Evolutionary conservation across 2,888 invertebrate species (phyloP).

Genomic region (Mesoligia furuncula): DNA sequence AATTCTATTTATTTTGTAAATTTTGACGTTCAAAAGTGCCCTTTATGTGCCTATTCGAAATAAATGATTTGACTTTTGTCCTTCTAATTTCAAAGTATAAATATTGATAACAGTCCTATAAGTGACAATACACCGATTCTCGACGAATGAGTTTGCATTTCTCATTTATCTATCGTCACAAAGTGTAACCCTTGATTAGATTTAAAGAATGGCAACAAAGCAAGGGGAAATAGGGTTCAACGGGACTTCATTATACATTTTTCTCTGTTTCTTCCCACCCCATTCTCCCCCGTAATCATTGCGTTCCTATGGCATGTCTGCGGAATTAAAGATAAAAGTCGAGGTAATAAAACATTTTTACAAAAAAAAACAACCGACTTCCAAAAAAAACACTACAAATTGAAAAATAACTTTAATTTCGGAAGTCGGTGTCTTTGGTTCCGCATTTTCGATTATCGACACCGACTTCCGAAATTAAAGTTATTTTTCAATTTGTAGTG

Average conservation of each 20-base stretch:
- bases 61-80: not conserved
- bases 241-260: constrained; percentile 83
- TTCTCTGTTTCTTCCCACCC: constrained; percentile 75
- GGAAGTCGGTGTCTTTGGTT: no score
- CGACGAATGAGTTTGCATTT: constrained; percentile 33
- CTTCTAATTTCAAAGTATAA: not conserved
- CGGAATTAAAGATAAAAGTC: constrained; percentile 82
- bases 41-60: not conserved
- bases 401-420: no score
- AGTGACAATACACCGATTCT: not conserved
- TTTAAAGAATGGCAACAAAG: constrained; percentile 80
- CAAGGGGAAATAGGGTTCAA: constrained; percentile 73
- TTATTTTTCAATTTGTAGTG: no score
- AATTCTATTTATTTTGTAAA: no score
- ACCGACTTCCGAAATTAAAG: no score
- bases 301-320: constrained; percentile 79
- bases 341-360: constrained; percentile 78
- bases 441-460: no score
- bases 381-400: no score
- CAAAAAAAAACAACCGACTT: no score
- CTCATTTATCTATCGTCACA: constrained; percentile 68
- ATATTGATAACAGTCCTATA: not conserved
- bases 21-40: not conserved
- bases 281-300: constrained; percentile 78
- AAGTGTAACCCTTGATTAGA: constrained; percentile 78